Evolutionary conservation across 2,113 vertebrate genomes (phyloP).

Genomic region (Micronycteris hirsuta): DNA sequence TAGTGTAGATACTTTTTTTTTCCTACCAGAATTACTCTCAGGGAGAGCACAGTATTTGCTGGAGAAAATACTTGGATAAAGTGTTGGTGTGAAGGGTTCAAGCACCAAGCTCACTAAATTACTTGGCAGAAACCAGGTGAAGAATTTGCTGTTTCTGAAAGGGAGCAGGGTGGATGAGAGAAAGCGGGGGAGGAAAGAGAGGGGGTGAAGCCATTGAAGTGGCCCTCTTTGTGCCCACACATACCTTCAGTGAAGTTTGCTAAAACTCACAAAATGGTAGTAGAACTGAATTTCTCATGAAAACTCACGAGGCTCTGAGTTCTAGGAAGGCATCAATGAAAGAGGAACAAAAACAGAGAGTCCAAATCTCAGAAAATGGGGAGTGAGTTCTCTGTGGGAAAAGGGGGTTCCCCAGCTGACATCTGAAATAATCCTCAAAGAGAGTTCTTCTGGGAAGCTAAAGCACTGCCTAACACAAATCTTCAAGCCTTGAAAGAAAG

Average conservation of each 20-base stretch:
- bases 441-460: not conserved
- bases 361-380: not conserved
- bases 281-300: not conserved
- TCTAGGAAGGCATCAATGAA: not conserved
- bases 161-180: not conserved
- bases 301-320: not conserved
- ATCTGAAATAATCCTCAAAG: not conserved
- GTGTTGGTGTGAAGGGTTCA: not conserved
- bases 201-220: not conserved
- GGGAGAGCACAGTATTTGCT: not conserved
- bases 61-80: not conserved
- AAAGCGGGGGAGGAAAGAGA: not conserved
- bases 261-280: not conserved
- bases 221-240: not conserved
- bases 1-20: not conserved
- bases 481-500: not conserved
- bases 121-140: not conserved
- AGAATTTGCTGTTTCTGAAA: not conserved
- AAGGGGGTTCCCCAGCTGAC: not conserved
- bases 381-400: not conserved
- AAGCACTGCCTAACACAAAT: not conserved
- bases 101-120: not conserved
- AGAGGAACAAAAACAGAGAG: not conserved
- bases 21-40: not conserved
- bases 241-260: not conserved